Conservation (phyloP, 2,113 vertebrate species). For the Syngnathus scovelli region DNA sequence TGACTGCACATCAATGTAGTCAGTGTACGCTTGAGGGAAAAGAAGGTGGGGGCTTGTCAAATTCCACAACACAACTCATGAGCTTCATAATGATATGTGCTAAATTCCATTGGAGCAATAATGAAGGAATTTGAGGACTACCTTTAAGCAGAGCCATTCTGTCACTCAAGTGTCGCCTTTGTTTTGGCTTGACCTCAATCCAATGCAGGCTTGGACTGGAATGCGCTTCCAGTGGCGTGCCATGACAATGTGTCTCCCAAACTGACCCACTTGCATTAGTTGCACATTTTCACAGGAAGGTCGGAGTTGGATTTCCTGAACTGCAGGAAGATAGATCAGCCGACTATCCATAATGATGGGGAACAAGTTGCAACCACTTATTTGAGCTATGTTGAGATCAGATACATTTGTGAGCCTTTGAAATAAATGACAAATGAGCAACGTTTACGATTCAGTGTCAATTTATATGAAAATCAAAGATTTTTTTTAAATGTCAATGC, state of each 20-base stretch:
- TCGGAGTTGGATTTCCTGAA: constrained; percentile 66
- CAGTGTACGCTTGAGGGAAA: constrained; percentile 34
- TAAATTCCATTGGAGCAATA: constrained; percentile 50
- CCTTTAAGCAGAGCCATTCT: constrained; percentile 48
- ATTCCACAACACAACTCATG: constrained; percentile 57
- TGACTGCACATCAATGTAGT: constrained; percentile 24
- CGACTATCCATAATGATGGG: constrained; percentile 64
- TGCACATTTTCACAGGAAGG: constrained; percentile 63
- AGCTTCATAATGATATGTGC: constrained; percentile 52
- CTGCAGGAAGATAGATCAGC: constrained; percentile 69
- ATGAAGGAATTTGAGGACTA: constrained; percentile 21
- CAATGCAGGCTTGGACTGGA: constrained; percentile 42
- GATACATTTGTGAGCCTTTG: constrained; percentile 13
- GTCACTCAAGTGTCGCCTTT: constrained; percentile 59
- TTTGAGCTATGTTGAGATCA: constrained; percentile 44
- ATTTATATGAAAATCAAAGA: too few species aligned
- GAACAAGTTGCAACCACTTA: constrained; percentile 41
- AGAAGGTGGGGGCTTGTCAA: constrained; percentile 46
- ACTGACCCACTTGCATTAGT: constrained; percentile 59
- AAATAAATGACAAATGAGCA: constrained; percentile 13
- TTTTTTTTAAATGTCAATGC: too few species aligned
- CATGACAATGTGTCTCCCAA: constrained; percentile 45
- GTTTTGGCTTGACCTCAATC: constrained; percentile 66
- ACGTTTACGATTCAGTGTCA: too few species aligned
- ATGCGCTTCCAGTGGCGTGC: constrained; percentile 43